Conservation (phyloP, 2,888 invertebrate species). For the Tribolium freemani region DNA sequence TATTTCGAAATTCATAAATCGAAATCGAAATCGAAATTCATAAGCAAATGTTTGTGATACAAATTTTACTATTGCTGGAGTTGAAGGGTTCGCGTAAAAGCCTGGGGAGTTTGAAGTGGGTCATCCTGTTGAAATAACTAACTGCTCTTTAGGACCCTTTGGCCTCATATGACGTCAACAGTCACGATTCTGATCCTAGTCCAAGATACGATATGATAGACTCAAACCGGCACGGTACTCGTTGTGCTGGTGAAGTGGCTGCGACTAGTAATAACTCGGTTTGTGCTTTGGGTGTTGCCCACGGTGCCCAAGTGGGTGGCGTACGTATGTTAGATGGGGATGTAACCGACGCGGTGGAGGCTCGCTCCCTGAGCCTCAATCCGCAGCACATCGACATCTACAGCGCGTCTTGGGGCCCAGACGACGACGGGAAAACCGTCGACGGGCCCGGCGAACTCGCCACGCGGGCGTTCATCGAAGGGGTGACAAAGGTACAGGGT, state of each 20-base stretch:
- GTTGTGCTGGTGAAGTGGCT: constrained; percentile 98
- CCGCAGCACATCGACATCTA: constrained; percentile 98
- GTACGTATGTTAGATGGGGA: constrained; percentile 99
- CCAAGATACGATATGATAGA: constrained; percentile 97
- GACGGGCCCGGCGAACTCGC: constrained; percentile 98
- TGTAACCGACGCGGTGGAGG: constrained; percentile 99
- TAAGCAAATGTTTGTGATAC: too few relatives aligned
- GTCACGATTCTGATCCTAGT: constrained; percentile 95
- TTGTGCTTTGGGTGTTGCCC: constrained; percentile 97
- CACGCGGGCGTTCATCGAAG: constrained; percentile 94
- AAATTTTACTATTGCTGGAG: too few relatives aligned
- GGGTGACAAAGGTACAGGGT: constrained; percentile 85
- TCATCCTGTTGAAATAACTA: background rate
- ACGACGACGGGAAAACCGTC: constrained; percentile 98
- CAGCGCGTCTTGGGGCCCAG: constrained; percentile 98
- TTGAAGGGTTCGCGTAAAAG: background rate
- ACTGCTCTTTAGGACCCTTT: constrained; percentile 82
- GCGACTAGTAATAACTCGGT: constrained; percentile 96
- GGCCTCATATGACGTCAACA: constrained; percentile 98
- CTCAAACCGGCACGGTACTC: constrained; percentile 94
- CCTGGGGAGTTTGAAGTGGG: background rate
- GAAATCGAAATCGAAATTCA: too few relatives aligned
- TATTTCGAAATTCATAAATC: too few relatives aligned
- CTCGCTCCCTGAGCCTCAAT: constrained; percentile 92
- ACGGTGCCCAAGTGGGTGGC: constrained; percentile 90